Conservation (phyloP, 2,888 invertebrate species). For the Ophioninae sp. region DNA sequence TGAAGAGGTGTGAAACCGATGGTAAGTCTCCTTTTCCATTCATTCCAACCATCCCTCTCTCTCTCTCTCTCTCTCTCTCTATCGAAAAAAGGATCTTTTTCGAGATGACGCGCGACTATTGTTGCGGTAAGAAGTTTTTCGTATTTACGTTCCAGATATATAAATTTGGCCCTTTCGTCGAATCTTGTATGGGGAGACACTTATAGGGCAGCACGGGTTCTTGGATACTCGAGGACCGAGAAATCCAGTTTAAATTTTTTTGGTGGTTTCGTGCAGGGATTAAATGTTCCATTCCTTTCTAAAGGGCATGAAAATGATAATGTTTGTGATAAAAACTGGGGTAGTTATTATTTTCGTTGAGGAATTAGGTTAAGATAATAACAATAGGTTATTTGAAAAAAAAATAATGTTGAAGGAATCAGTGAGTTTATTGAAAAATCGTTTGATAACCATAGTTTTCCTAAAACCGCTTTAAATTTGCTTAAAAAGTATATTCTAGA, state of each 20-base stretch:
- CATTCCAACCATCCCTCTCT: background rate
- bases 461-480: too few relatives aligned
- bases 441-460: too few relatives aligned
- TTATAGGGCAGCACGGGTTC: conserved; percentile 68
- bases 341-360: background rate
- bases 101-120: conserved; percentile 75
- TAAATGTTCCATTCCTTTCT: background rate
- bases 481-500: too few relatives aligned
- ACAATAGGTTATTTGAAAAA: too few relatives aligned
- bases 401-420: too few relatives aligned
- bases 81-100: conserved; percentile 70
- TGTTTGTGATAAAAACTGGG: background rate
- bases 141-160: conserved; percentile 63
- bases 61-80: conserved; percentile 61
- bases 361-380: background rate
- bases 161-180: conserved; percentile 34
- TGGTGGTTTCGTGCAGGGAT: background rate
- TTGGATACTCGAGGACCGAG: conserved; percentile 74
- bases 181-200: conserved; percentile 7
- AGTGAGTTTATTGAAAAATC: too few relatives aligned
- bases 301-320: background rate
- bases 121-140: conserved; percentile 79
- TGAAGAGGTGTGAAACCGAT: conserved; percentile 78
- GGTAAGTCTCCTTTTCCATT: conserved; percentile 71
- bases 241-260: conserved; percentile 34